Evolutionary conservation across 1,140 invertebrate species (phyloP).

Genomic region (Acromyrmex heyeri): DNA sequence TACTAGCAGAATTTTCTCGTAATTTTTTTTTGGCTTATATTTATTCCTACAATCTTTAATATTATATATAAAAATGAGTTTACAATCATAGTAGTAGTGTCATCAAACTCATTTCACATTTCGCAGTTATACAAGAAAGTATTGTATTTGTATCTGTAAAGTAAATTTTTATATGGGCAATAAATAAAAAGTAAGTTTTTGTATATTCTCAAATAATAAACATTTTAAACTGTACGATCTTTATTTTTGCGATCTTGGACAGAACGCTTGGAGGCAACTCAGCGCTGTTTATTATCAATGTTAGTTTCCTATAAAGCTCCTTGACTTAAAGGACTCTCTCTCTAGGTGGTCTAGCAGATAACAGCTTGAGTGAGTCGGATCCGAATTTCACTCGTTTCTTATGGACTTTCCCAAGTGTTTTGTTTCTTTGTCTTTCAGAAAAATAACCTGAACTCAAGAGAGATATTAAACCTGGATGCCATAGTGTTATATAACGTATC

Average conservation of each 20-base stretch:
- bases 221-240: background rate
- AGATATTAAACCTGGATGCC: constrained; percentile 18
- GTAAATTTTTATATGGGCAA: background rate
- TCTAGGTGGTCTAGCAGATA: background rate
- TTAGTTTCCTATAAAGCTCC: background rate
- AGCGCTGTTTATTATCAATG: constrained; percentile 38
- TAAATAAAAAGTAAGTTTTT: background rate
- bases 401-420: constrained; percentile 18
- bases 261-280: background rate
- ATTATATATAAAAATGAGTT: background rate
- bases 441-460: constrained; percentile 21
- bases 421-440: constrained; percentile 21
- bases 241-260: background rate
- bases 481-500: background rate
- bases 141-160: background rate
- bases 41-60: background rate
- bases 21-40: background rate
- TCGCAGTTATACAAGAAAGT: background rate
- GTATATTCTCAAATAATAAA: background rate
- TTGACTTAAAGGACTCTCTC: background rate
- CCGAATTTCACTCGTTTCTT: constrained; percentile 28
- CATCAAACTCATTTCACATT: background rate
- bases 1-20: background rate
- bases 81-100: background rate
- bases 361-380: constrained; percentile 15